Evolutionary conservation across 2,113 vertebrate species (phyloP).

Genomic region (Rhinolophus ferrumequinum): DNA sequence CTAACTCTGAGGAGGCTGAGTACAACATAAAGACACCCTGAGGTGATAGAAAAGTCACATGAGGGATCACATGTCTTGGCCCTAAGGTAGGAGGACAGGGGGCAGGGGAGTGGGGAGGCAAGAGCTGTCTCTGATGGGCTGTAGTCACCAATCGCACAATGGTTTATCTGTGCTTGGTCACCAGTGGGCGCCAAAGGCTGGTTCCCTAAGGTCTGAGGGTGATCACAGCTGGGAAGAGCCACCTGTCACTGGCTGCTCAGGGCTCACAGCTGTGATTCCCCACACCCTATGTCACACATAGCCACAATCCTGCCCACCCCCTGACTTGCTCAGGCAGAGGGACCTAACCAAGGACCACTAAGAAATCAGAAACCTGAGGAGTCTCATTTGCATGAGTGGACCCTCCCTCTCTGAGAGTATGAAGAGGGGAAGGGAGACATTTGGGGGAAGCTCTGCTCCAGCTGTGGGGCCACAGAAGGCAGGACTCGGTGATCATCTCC

Average conservation of each 20-base stretch:
- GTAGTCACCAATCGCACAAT: neutral
- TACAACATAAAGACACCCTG: too few species aligned
- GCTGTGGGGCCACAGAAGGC: neutral
- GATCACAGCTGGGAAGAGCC: too few species aligned
- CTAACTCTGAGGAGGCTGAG: neutral
- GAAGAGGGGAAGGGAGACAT: neutral
- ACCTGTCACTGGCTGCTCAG: neutral
- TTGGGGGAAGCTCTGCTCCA: neutral
- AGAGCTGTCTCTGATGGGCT: neutral
- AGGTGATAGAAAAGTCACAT: neutral
- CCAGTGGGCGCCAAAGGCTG: rapidly evolving
- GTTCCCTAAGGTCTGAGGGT: rapidly evolving
- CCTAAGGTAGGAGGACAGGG: neutral
- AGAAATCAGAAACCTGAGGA: neutral
- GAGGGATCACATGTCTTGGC: too few species aligned
- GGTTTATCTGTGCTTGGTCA: neutral
- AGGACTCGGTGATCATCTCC: rapidly evolving
- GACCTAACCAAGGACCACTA: rapidly evolving
- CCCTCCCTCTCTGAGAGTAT: neutral
- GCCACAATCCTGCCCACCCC: rapidly evolving
- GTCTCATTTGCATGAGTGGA: neutral
- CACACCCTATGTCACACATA: rapidly evolving
- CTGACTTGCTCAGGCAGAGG: neutral
- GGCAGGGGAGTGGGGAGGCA: neutral
- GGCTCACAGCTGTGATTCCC: neutral